Percentiles rank a stretch among this genome's conserved stretches.
Conservation (phyloP, 2,888 invertebrate species). For the Carabus problematicus region DNA sequence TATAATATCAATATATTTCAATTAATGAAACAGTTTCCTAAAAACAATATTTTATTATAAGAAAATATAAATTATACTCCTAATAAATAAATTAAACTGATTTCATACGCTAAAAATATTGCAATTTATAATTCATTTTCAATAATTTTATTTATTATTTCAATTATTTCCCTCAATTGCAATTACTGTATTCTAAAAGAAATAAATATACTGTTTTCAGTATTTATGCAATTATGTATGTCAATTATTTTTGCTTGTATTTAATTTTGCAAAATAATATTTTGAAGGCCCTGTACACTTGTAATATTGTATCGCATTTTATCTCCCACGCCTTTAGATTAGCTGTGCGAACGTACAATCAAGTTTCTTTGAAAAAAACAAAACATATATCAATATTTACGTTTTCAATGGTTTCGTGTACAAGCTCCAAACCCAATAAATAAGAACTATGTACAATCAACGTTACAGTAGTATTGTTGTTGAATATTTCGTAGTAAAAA, state of each 20-base stretch:
- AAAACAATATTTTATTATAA: no score
- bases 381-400: constrained; percentile 14
- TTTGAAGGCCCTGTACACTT: not conserved
- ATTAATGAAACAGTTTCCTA: no score
- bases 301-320: not conserved
- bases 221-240: not conserved
- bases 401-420: constrained; percentile 30
- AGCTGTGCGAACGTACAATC: constrained; percentile 40
- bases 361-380: constrained; percentile 24
- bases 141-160: no score
- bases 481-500: constrained; percentile 21
- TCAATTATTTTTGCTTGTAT: not conserved
- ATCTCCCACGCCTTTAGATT: constrained; percentile 25
- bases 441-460: constrained; percentile 39
- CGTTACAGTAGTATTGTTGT: constrained; percentile 21
- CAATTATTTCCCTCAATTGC: no score
- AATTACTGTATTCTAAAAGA: no score
- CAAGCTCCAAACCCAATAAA: constrained; percentile 24
- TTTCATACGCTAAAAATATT: no score
- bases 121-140: no score
- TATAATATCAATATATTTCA: no score
- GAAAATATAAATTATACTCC: no score
- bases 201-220: not conserved
- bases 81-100: no score
- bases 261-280: not conserved